A percentile compares a stretch with the other conserved stretches of the same genome.
These are phyloP conservation scores for Carterocephalus palaemon DNA, from an alignment of 2,888 invertebrate genomes.

Conservation along the genomic window DNA sequence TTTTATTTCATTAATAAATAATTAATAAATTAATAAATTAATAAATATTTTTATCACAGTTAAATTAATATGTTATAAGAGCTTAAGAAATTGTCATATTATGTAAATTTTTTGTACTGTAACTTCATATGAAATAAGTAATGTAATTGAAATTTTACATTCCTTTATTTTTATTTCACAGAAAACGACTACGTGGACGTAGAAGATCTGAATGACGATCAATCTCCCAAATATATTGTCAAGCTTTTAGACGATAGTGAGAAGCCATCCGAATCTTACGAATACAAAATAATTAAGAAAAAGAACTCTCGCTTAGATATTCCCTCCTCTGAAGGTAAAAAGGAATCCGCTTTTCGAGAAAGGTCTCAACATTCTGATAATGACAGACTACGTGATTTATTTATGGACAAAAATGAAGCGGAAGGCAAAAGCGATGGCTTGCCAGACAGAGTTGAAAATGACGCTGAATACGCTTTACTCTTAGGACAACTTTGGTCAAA, in stretches of 20 bases:
- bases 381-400: constrained; percentile 62
- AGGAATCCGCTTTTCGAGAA: constrained; percentile 70
- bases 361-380: constrained; percentile 64
- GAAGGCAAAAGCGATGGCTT: constrained; percentile 50
- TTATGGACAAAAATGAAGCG: constrained; percentile 55
- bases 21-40: not conserved
- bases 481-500: constrained; percentile 79
- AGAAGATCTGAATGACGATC: constrained; percentile 58
- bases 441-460: constrained; percentile 57
- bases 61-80: too few relatives aligned
- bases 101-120: too few relatives aligned
- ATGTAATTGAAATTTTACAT: too few relatives aligned
- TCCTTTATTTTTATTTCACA: too few relatives aligned
- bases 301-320: constrained; percentile 52
- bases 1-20: not conserved
- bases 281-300: constrained; percentile 77
- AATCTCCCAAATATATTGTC: constrained; percentile 57
- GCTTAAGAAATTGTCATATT: too few relatives aligned
- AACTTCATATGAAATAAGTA: too few relatives aligned
- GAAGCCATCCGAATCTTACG: constrained; percentile 73
- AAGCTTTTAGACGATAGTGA: constrained; percentile 63
- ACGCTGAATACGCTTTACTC: constrained; percentile 75
- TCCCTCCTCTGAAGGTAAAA: constrained; percentile 37
- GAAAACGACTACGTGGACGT: constrained; percentile 64
- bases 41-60: too few relatives aligned